Conservation (phyloP, 1,140 invertebrate genomes). For the Drosophila sucinea region DNA sequence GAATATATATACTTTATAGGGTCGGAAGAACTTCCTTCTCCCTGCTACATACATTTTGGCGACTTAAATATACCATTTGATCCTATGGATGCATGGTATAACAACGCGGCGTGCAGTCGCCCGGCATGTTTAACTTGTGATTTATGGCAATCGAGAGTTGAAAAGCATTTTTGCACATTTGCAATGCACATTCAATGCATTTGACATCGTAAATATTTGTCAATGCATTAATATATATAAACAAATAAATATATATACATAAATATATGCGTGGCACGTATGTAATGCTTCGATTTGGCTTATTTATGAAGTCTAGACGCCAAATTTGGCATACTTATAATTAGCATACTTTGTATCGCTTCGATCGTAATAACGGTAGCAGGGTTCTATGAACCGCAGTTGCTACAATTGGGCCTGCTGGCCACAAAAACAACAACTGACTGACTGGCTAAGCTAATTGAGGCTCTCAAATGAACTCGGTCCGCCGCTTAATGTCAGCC, state of each 20-base stretch:
- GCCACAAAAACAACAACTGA: too few species aligned
- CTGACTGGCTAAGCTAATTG: conserved; percentile 59
- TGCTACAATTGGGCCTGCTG: too few species aligned
- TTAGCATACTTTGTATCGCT: conserved; percentile 50
- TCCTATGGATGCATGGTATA: too few species aligned
- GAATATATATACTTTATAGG: too few species aligned
- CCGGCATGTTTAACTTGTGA: conserved; percentile 62
- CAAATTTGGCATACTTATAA: conserved; percentile 68
- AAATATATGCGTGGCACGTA: conserved; percentile 67
- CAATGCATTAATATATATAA: conserved; percentile 48
- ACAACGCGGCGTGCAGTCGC: conserved; percentile 19
- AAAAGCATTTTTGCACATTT: conserved; percentile 61
- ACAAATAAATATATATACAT: conserved; percentile 33
- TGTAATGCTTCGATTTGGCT: conserved; percentile 32
- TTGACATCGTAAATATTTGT: conserved; percentile 79
- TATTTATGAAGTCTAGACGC: conserved; percentile 79
- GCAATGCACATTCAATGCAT: conserved; percentile 69
- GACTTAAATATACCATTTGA: too few species aligned
- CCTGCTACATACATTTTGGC: too few species aligned
- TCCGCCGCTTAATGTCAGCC: conserved; percentile 68
- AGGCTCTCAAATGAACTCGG: conserved; percentile 34
- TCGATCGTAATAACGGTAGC: conserved; percentile 52
- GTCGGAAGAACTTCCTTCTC: too few species aligned
- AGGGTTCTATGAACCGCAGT: conserved; percentile 62
- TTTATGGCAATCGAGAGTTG: conserved; percentile 62